These are phyloP conservation scores for Cyprinodon tularosa DNA, from an alignment of 2,113 vertebrate genomes.

Conservation along the genomic window DNA sequence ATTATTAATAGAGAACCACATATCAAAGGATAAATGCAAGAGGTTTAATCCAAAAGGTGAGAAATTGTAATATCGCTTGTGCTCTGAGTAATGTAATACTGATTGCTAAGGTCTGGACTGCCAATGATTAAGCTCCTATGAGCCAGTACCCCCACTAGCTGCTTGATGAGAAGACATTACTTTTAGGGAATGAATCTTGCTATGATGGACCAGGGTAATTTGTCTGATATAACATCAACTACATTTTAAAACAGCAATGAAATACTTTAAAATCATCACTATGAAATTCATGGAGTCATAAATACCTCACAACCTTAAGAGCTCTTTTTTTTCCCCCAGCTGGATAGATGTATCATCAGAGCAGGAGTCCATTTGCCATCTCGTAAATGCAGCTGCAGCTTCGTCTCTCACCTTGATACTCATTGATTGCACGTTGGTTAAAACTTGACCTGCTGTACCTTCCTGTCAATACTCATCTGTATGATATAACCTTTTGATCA, in stretches of 20 bases:
- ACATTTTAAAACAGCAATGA: slow-evolving; percentile 60
- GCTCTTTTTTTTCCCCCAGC: not conserved
- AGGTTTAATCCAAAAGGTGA: slow-evolving; percentile 54
- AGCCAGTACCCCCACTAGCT: slow-evolving; percentile 10
- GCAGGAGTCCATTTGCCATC: slow-evolving; percentile 26
- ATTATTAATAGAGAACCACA: slow-evolving; percentile 26
- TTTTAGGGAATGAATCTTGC: slow-evolving; percentile 38
- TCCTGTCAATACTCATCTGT: slow-evolving; percentile 44
- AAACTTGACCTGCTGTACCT: slow-evolving; percentile 38
- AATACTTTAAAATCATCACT: slow-evolving; percentile 54
- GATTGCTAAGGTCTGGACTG: slow-evolving; percentile 43
- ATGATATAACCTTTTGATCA: slow-evolving; percentile 29
- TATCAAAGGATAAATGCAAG: slow-evolving; percentile 43
- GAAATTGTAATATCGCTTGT: slow-evolving; percentile 45
- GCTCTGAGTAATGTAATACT: slow-evolving; percentile 48
- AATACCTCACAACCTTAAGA: slow-evolving; percentile 37
- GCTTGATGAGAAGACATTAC: slow-evolving; percentile 47
- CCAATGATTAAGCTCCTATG: slow-evolving; percentile 31
- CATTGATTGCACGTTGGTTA: slow-evolving; percentile 46
- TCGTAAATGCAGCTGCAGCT: not conserved
- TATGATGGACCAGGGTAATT: slow-evolving; percentile 53
- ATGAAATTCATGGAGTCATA: slow-evolving; percentile 56
- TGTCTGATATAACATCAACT: slow-evolving; percentile 58
- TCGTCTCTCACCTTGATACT: slow-evolving; percentile 39
- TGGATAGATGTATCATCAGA: slow-evolving; percentile 12